Evolutionary conservation across 2,888 invertebrate species (phyloP).

Genomic region (Cinara cedri): DNA sequence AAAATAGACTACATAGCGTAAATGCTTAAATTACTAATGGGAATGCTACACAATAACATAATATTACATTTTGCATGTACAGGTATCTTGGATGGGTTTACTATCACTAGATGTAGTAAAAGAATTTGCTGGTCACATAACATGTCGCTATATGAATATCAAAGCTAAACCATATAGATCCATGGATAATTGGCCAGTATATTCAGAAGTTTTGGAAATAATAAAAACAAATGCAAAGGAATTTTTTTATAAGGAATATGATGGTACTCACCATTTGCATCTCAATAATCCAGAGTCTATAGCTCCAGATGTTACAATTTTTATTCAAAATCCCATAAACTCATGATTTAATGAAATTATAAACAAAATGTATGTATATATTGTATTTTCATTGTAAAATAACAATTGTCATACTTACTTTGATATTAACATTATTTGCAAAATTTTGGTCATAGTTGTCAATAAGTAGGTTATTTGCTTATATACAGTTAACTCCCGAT

Average conservation of each 20-base stretch:
- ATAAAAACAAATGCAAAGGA: constrained; percentile 68
- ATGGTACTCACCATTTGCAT: constrained; percentile 85
- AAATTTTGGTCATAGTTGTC: no score
- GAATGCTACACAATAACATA: constrained; percentile 18
- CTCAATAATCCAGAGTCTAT: constrained; percentile 75
- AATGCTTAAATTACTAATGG: neutral
- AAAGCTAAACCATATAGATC: constrained; percentile 75
- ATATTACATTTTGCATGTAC: constrained; percentile 57
- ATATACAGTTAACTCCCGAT: no score
- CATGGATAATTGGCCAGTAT: constrained; percentile 73
- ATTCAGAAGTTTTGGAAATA: constrained; percentile 71
- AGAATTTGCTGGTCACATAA: constrained; percentile 74
- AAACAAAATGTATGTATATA: neutral
- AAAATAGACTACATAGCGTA: neutral
- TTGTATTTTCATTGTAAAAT: no score
- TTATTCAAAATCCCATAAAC: constrained; percentile 34
- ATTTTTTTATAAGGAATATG: constrained; percentile 72
- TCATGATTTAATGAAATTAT: constrained; percentile 27
- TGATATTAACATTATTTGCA: no score
- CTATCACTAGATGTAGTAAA: constrained; percentile 74
- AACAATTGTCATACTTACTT: no score
- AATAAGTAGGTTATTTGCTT: no score
- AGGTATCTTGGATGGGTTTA: constrained; percentile 73
- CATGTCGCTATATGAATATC: constrained; percentile 79
- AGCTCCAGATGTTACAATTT: constrained; percentile 61